Conservation (phyloP, 1,140 invertebrate genomes). For the Listronotus oregonensis region DNA sequence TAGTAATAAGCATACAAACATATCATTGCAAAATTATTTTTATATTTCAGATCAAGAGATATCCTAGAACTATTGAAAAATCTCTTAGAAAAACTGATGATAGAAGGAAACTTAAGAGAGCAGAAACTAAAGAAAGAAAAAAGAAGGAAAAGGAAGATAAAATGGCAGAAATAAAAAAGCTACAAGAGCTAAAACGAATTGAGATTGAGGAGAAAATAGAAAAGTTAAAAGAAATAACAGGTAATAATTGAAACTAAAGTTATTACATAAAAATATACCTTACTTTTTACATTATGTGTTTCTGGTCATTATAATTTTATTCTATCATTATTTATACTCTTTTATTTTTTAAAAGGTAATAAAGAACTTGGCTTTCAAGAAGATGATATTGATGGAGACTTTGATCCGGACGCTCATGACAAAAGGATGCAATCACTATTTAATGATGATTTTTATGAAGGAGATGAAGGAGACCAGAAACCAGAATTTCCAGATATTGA, state of each 20-base stretch:
- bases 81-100: conserved; percentile 82
- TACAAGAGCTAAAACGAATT: conserved; percentile 86
- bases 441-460: conserved; percentile 83
- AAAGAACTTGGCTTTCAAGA: conserved; percentile 57
- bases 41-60: conserved; percentile 75
- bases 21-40: too few relatives aligned
- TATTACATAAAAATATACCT: too few relatives aligned
- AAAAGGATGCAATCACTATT: conserved; percentile 85
- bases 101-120: conserved; percentile 76
- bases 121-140: conserved; percentile 78
- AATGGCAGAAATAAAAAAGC: conserved; percentile 82
- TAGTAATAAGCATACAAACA: too few relatives aligned
- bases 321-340: not conserved
- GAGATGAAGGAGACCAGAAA: conserved; percentile 72
- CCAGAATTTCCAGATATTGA: conserved; percentile 83
- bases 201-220: conserved; percentile 90
- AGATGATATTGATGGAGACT: conserved; percentile 81
- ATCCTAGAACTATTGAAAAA: conserved; percentile 86
- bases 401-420: conserved; percentile 90
- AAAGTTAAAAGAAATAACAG: conserved; percentile 88
- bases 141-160: conserved; percentile 81
- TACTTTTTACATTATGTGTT: not conserved
- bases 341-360: conserved; percentile 33
- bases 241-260: conserved; percentile 48
- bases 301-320: too few relatives aligned